phyloP scores from a whole-genome alignment of 2,113 vertebrate genomes.

The Formicarius rufipectus region DNA sequence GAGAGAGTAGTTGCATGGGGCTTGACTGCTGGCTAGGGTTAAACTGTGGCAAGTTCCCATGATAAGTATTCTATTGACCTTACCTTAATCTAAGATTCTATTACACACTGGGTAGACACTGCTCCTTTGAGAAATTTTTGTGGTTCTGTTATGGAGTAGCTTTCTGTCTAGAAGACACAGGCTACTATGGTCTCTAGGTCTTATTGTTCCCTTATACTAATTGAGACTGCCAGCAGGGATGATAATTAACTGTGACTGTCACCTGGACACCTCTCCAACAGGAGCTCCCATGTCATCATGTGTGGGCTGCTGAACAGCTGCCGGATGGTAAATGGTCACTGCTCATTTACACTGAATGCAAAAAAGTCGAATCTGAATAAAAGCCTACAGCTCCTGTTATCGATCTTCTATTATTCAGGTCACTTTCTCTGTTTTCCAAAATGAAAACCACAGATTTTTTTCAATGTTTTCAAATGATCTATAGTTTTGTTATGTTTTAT shows the following conservation, averaged over 20 bases:
- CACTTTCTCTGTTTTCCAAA: neutral
- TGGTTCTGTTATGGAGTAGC: neutral
- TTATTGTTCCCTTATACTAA: neutral
- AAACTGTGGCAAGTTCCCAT: neutral
- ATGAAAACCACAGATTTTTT: neutral
- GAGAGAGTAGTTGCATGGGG: rapidly evolving
- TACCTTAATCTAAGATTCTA: neutral
- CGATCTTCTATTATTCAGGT: neutral
- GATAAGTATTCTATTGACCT: neutral
- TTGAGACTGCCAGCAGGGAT: neutral
- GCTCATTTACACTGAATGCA: neutral
- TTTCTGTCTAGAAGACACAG: neutral
- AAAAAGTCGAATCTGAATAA: neutral
- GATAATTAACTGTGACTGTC: neutral
- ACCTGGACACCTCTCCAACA: neutral
- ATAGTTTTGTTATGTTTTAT: neutral
- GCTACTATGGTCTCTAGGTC: neutral
- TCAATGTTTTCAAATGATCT: neutral
- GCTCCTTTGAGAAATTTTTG: neutral
- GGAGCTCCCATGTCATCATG: neutral
- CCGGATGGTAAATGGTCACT: neutral
- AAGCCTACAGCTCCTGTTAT: neutral
- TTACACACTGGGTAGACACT: neutral
- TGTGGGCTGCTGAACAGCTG: neutral
- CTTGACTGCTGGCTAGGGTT: neutral